Base-by-base conservation (phyloP, 2,888 invertebrate genomes). In the Drosophila macrospina region DNA sequence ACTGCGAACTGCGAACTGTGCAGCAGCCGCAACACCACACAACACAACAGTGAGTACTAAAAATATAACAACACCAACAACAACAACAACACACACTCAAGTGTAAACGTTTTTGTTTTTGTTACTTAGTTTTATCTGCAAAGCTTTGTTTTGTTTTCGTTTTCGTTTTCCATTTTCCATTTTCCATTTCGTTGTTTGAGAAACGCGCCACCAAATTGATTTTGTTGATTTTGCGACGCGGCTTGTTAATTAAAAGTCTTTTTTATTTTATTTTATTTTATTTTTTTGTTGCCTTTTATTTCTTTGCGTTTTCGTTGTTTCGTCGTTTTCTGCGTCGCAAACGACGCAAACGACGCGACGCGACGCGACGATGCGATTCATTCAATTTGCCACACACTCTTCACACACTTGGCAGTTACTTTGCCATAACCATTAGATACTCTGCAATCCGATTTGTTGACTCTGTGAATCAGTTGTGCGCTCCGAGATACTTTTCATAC, bases 161-260 rank as follows among this genome's bases (percentile, higher is more conserved):
- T 68, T 34, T 51, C 60, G 28, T 52, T 68, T 41, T 51, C 56
- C 11, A 57, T 54, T 45, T 64, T n/a, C n/a, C n/a, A 28, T 52
- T 68, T 41, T 51, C 56, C 11, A 57, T 54, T 45, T 64, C 32
- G 51, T 52, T 59, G 65, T 54, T 65, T 55, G 57, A 48, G 57
- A 47, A 64, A n/a, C n/a, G n/a, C n/a, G n/a, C n/a, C n/a, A n/a
- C n/a, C n/a, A n/a, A 74, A 70, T 74, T 74, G 74, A 75, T 67
- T 71, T 75, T 76, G 71, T 68, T 74, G 76, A 59, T 72, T 62
- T 62, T 59, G 50, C 39, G 50, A 37, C 44, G 48, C 42, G 16
- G 55, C 52, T 70, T 71, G 76, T 75, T 75, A 74, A 71, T 74
- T 75, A 75, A 74, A 71, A 68, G 32, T 60, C 54, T n/a, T 61